phyloP scores from a whole-genome alignment of 2,888 invertebrate genomes.

The Dicycla oo region DNA sequence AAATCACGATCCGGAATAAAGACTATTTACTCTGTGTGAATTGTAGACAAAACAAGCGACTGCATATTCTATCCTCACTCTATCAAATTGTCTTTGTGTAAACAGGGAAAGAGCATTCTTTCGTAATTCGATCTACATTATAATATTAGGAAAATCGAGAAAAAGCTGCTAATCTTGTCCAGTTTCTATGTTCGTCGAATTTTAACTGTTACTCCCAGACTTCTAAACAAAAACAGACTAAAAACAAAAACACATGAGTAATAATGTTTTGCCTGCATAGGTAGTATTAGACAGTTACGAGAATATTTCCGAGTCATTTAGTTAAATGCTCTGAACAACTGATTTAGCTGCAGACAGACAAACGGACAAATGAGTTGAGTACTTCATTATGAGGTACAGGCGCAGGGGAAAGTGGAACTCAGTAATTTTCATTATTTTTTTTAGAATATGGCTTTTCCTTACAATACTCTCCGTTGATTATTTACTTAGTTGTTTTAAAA shows the following conservation, averaged over 20 bases:
- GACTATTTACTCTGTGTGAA: too few species aligned
- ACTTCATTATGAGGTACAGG: constrained; percentile 80
- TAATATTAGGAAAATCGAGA: background rate
- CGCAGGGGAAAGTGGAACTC: constrained; percentile 40
- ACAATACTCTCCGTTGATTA: background rate
- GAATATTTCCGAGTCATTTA: constrained; percentile 67
- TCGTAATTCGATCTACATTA: background rate
- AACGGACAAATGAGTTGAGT: constrained; percentile 77
- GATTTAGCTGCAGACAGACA: constrained; percentile 68
- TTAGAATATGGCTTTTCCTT: background rate
- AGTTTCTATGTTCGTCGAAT: background rate
- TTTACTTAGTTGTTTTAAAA: too few species aligned
- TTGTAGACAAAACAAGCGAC: too few species aligned
- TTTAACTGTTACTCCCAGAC: constrained; percentile 1
- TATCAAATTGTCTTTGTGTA: too few species aligned
- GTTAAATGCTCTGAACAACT: constrained; percentile 62
- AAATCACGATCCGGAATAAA: too few species aligned
- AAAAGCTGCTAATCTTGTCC: background rate
- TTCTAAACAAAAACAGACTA: background rate
- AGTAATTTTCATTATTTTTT: background rate
- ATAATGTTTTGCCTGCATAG: constrained; percentile 29
- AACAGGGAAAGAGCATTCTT: too few species aligned
- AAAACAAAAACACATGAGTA: constrained; percentile 23
- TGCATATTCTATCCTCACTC: too few species aligned
- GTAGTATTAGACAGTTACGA: constrained; percentile 43